Evolutionary conservation across 2,113 vertebrate genomes (phyloP).

Genomic region (Pseudorasbora parva): DNA sequence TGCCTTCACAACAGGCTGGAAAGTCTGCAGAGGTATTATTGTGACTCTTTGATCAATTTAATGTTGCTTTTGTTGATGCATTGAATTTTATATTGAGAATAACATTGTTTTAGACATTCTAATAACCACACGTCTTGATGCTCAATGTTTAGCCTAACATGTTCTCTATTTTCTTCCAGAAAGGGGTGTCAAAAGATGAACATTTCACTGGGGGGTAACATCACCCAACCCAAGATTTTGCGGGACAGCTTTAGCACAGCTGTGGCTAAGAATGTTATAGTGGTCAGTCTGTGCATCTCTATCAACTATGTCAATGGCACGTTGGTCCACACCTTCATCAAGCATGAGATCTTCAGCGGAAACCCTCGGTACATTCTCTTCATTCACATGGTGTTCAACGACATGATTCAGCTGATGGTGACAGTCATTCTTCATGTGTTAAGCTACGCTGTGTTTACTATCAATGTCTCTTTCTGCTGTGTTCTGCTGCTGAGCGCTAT

Average conservation of each 20-base stretch:
- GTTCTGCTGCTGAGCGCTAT: slow-evolving; percentile 58
- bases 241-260: slow-evolving; percentile 64
- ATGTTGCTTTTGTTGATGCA: background rate
- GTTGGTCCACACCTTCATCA: slow-evolving; percentile 70
- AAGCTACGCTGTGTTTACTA: slow-evolving; percentile 28
- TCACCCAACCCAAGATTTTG: slow-evolving; percentile 15
- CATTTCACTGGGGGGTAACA: slow-evolving; percentile 22
- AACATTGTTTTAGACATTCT: background rate
- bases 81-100: background rate
- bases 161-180: background rate
- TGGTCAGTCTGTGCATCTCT: slow-evolving; percentile 65
- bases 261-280: slow-evolving; percentile 67
- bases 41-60: background rate
- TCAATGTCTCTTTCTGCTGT: slow-evolving; percentile 63
- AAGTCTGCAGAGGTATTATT: background rate
- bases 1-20: background rate
- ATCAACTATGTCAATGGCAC: slow-evolving; percentile 72
- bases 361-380: slow-evolving; percentile 70
- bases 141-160: background rate
- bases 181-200: slow-evolving; percentile 33
- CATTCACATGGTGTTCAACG: slow-evolving; percentile 59
- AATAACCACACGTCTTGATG: background rate
- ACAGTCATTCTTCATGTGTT: slow-evolving; percentile 31
- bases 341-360: slow-evolving; percentile 61
- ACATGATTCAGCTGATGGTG: slow-evolving; percentile 52